phyloP scores from a whole-genome alignment of 2,797 vertebrate genomes.

The Odontamblyopus lacepedii region DNA sequence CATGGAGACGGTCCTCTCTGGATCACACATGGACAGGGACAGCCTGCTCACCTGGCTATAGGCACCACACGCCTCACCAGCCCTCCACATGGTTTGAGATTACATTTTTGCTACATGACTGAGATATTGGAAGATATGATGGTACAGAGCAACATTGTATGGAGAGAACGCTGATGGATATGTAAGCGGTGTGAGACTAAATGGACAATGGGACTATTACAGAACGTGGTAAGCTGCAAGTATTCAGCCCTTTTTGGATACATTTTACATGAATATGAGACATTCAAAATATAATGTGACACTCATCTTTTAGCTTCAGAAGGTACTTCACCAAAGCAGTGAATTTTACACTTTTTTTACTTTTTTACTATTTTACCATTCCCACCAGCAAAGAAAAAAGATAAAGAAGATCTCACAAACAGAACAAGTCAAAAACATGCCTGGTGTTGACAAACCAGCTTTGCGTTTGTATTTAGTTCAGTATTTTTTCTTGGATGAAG shows the following conservation, averaged over 20 bases:
- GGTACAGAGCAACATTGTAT: conserved; percentile 53
- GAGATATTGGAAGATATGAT: conserved; percentile 50
- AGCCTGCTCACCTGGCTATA: conserved; percentile 98
- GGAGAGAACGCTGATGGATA: conserved; percentile 51
- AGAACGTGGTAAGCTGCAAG: conserved; percentile 56
- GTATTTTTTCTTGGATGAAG: conserved; percentile 2
- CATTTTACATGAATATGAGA: conserved; percentile 32
- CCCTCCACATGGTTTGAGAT: conserved; percentile 25
- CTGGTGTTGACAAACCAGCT: conserved; percentile 8
- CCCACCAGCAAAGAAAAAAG: conserved; percentile 16
- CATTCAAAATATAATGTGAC: conserved; percentile 14
- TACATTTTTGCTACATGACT: conserved; percentile 42
- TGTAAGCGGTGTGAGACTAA: conserved; percentile 35
- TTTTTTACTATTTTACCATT: conserved; percentile 7
- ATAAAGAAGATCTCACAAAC: conserved; percentile 16
- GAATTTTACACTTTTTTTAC: conserved; percentile 25
- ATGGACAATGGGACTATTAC: conserved; percentile 27
- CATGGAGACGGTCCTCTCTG: conserved; percentile 95
- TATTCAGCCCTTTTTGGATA: conserved; percentile 31
- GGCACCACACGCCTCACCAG: conserved; percentile 55
- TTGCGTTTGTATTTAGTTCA: conserved; percentile 4
- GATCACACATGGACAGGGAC: conserved; percentile 95
- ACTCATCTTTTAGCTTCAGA: conserved; percentile 26
- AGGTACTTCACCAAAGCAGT: conserved; percentile 19
- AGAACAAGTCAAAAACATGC: conserved; percentile 12